Base-by-base conservation (phyloP, 2,888 invertebrate genomes). In the Kuschelorhynchus macadamiae region DNA sequence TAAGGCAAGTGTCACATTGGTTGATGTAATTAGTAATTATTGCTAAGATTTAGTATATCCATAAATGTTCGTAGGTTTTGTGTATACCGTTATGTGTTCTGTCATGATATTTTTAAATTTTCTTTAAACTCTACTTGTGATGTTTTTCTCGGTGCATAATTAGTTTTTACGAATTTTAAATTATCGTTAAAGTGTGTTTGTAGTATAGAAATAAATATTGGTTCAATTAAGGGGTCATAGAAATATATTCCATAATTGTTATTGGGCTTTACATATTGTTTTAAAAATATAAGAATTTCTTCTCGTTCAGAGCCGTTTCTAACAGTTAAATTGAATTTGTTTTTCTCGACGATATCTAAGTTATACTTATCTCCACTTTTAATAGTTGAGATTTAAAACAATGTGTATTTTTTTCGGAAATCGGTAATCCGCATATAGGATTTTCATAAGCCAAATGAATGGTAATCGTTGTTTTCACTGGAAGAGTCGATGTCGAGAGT, bases 361-460 rank as follows among this genome's bases (percentile, higher is more conserved):
- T 44, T 17, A 11, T 30, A 25, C 8, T 25, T 14, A 41, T 46
- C 57, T 44, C 46, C 57, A 21, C 21, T 20, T 30, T 41, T 30
- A 33, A 55, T 3, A 7, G 25, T 39, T 36, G 39, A 20, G 39
- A 41, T 18, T 39, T 55, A n/a, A 55, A 55, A 39, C 21, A 55
- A 20, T 44, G 44, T 44, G 18, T 44, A 18, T 44, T 44, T 44
- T 44, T 44, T 8, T 18, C 42, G 11, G 57, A 57, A 25, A 57
- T 57, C n/a, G 30, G 42, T 32, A 57, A 14, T 25, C 33, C 42
- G 16, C 44, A 42, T 14, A 57, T 59, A 12, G 59, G 59, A 30
- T 59, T 42, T 47, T 59, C 59, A 46, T 44, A 32, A 20, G 47
- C 25, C 8, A 46, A 32, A 20, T 59, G 59, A 9, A 57, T 11